Evolutionary conservation across 2,113 vertebrate species (phyloP).

Genomic region (Hassar affinis): DNA sequence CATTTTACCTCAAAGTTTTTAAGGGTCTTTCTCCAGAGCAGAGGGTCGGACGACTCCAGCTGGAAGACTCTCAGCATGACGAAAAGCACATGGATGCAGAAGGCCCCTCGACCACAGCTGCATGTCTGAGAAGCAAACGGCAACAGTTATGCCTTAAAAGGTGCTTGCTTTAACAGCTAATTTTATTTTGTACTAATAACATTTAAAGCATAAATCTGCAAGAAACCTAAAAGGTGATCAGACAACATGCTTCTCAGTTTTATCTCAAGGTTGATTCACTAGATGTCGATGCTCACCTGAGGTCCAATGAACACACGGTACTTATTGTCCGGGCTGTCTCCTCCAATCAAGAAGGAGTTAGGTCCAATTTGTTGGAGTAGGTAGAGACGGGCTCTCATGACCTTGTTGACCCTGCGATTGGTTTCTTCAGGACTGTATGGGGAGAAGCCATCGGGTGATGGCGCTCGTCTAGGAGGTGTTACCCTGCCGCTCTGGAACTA

Average conservation of each 20-base stretch:
- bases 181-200: not conserved
- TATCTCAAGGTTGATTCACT: not conserved
- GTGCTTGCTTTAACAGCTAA: not conserved
- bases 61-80: slow-evolving; percentile 89
- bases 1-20: slow-evolving; percentile 88
- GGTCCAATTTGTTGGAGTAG: slow-evolving; percentile 87
- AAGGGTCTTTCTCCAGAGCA: slow-evolving; percentile 87
- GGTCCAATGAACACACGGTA: slow-evolving; percentile 90
- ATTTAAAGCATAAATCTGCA: too few species aligned
- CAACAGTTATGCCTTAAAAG: not conserved
- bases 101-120: slow-evolving; percentile 86
- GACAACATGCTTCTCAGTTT: not conserved
- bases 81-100: slow-evolving; percentile 88
- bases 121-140: slow-evolving; percentile 74
- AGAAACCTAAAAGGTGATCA: not conserved
- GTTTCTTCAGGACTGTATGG: slow-evolving; percentile 88
- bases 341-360: slow-evolving; percentile 87
- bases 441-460: slow-evolving; percentile 87
- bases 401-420: slow-evolving; percentile 84
- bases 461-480: slow-evolving; percentile 84
- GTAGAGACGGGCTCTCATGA: slow-evolving; percentile 86
- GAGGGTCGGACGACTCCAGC: slow-evolving; percentile 81
- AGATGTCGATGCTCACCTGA: slow-evolving; percentile 70
- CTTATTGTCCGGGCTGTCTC: slow-evolving; percentile 89
- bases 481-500: slow-evolving; percentile 86